These are phyloP conservation scores for Corythornis leucogaster DNA, from an alignment of 2,797 vertebrate genomes.

Conservation along the genomic window DNA sequence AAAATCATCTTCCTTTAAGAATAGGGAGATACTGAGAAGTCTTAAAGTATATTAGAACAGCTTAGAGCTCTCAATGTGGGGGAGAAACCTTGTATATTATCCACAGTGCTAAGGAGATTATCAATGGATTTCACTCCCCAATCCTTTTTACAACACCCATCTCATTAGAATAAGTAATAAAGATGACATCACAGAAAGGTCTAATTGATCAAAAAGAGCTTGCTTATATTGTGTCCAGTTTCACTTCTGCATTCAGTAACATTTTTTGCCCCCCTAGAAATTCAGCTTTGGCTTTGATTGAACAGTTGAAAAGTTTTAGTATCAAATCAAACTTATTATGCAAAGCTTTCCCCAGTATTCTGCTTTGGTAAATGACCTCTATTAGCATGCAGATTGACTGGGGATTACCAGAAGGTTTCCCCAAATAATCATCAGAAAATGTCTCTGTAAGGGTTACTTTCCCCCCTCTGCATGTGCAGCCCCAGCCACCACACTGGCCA, in stretches of 20 bases:
- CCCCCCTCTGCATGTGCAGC: neutral
- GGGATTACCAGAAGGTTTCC: conserved; percentile 74
- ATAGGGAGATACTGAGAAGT: conserved; percentile 22
- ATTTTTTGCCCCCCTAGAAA: neutral
- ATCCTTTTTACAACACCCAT: conserved; percentile 52
- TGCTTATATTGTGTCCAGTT: conserved; percentile 18
- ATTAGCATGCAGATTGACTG: conserved; percentile 77
- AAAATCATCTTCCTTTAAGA: conserved; percentile 49
- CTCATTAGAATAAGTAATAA: conserved; percentile 66
- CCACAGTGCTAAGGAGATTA: conserved; percentile 70
- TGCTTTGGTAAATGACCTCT: conserved; percentile 71
- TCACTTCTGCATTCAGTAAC: conserved; percentile 43
- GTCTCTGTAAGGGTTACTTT: conserved; percentile 66
- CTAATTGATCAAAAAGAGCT: conserved; percentile 57
- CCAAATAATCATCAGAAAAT: conserved; percentile 73
- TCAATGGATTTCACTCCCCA: conserved; percentile 53
- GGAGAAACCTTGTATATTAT: conserved; percentile 60
- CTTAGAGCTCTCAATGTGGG: conserved; percentile 65
- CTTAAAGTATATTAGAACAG: conserved; percentile 47
- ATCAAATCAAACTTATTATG: conserved; percentile 75
- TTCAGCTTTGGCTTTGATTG: conserved; percentile 55
- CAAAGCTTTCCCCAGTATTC: conserved; percentile 62
- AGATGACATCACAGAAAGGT: conserved; percentile 39
- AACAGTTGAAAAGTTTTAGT: conserved; percentile 61
- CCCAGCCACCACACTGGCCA: neutral